Evolutionary conservation across 2,113 vertebrate genomes (phyloP).

Genomic region (Xiphorhynchus elegans): DNA sequence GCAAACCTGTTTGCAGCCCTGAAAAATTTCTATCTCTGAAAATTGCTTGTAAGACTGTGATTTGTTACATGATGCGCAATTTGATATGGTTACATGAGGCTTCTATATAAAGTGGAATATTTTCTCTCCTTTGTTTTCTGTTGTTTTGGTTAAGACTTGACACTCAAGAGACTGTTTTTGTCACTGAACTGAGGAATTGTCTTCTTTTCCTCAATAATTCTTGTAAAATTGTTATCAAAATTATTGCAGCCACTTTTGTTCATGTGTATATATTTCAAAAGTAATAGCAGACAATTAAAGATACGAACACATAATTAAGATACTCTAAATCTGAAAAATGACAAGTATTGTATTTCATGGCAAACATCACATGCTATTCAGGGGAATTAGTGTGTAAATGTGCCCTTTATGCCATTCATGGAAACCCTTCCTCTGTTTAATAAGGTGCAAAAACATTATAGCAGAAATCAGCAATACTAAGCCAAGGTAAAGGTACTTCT

Average conservation of each 20-base stretch:
- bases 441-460: constrained; percentile 45
- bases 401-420: background rate
- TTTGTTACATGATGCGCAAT: background rate
- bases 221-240: background rate
- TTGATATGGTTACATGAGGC: background rate
- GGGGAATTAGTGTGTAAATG: background rate
- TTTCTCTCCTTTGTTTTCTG: background rate
- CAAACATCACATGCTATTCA: background rate
- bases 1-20: background rate
- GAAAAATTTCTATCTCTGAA: background rate
- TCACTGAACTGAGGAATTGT: background rate
- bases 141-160: background rate
- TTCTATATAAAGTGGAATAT: background rate
- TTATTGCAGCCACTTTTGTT: background rate
- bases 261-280: background rate
- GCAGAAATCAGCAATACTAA: constrained; percentile 65
- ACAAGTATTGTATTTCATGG: background rate
- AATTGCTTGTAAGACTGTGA: background rate
- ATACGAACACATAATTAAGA: background rate
- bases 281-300: background rate
- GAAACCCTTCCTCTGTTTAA: background rate
- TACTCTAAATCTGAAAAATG: background rate
- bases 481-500: constrained; percentile 78
- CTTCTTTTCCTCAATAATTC: background rate
- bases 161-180: background rate